phyloP scores from a whole-genome alignment of 1,140 invertebrate species.

The Asbolus verrucosus region DNA sequence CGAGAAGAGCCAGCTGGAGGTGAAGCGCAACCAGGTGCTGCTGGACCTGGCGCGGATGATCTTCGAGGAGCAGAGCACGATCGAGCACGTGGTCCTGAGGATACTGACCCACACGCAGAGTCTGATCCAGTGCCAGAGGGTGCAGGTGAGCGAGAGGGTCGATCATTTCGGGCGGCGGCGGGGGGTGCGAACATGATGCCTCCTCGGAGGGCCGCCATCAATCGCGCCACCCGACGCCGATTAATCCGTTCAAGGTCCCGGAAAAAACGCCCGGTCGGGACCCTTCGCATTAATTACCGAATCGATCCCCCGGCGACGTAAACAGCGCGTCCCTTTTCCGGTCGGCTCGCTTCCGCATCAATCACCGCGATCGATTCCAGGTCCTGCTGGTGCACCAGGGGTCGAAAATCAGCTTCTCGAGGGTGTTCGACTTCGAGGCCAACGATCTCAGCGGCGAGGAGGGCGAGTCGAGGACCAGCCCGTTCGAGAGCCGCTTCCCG shows the following conservation, averaged over 20 bases:
- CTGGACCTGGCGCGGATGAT: constrained; percentile 95
- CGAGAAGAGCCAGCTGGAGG: constrained; percentile 93
- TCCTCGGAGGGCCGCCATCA: constrained; percentile 24
- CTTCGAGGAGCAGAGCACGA: constrained; percentile 96
- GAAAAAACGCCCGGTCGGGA: neutral
- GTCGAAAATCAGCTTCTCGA: constrained; percentile 88
- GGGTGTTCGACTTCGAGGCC: constrained; percentile 92
- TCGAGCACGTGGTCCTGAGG: constrained; percentile 93
- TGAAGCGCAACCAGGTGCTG: constrained; percentile 94
- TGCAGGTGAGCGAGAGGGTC: constrained; percentile 74
- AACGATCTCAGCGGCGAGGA: constrained; percentile 82
- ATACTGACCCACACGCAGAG: constrained; percentile 96
- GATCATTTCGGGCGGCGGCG: constrained; percentile 20
- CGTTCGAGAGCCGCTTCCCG: constrained; percentile 93
- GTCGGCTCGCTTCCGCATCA: neutral
- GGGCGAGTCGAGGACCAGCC: constrained; percentile 80
- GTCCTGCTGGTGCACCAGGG: constrained; percentile 89
- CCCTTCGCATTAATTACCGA: constrained; percentile 14
- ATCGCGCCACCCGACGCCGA: constrained; percentile 21
- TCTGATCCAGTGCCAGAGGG: constrained; percentile 92
- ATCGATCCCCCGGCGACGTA: neutral
- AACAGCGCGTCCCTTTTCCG: constrained; percentile 3
- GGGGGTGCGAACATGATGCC: constrained; percentile 21
- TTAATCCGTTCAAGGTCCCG: no score
- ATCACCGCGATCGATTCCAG: constrained; percentile 64